phyloP scores from a whole-genome alignment of 2,888 invertebrate species.

The Troides aeacus region DNA sequence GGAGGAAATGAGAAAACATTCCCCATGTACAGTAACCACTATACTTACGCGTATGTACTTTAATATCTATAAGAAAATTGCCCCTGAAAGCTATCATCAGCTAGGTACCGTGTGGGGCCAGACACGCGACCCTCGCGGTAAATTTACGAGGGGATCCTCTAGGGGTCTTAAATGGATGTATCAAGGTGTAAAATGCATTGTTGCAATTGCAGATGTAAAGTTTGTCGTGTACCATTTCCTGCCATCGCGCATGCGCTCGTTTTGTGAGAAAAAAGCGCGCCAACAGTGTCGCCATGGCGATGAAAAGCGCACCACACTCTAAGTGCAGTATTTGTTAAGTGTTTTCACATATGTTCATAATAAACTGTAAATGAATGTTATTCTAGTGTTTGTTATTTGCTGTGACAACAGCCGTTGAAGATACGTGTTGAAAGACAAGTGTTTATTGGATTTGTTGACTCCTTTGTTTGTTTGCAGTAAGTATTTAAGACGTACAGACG shows the following conservation, averaged over 20 bases:
- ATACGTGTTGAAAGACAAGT: conserved; percentile 41
- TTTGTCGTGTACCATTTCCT: conserved; percentile 31
- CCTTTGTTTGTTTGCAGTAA: conserved; percentile 45
- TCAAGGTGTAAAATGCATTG: conserved; percentile 43
- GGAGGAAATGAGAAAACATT: conserved; percentile 56
- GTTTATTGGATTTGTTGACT: conserved; percentile 46
- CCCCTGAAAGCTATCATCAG: conserved; percentile 63
- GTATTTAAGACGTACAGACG: conserved; percentile 30
- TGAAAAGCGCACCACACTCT: conserved; percentile 53
- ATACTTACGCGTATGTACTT: conserved; percentile 39
- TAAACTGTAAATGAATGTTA: conserved; percentile 41
- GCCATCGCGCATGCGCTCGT: conserved; percentile 67
- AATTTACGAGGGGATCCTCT: conserved; percentile 20
- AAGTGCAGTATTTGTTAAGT: conserved; percentile 32
- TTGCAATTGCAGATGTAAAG: conserved; percentile 8
- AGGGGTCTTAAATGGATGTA: conserved; percentile 28
- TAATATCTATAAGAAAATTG: conserved; percentile 70
- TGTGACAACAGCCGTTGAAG: conserved; percentile 37
- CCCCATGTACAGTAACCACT: conserved; percentile 43
- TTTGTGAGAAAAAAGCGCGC: conserved; percentile 71
- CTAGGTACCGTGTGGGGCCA: conserved; percentile 54
- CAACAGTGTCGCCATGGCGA: conserved; percentile 68
- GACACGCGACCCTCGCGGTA: conserved; percentile 51
- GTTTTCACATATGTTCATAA: conserved; percentile 36
- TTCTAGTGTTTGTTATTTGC: conserved; percentile 36